Evolutionary conservation across 2,797 vertebrate genomes (phyloP), one percentile per base, ranked within the genome.

Genomic region (Channallabes apus): DNA sequence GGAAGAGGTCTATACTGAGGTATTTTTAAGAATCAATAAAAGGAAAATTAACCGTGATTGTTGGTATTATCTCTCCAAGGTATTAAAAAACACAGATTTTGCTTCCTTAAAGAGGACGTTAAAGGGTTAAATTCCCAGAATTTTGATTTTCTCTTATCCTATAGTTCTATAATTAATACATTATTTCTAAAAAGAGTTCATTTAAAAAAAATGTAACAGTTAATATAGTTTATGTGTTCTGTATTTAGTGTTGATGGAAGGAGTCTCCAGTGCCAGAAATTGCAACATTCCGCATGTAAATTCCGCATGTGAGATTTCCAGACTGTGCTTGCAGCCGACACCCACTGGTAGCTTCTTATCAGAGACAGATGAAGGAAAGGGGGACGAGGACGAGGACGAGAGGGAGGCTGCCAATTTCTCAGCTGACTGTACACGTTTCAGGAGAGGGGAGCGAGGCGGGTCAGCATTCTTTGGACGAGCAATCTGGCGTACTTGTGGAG

Each of bases 371-470:
- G 92, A 89, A 20, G 93, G 90, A 12, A 89, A 90, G 54, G 96
- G 90, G 0, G 96, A 96, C 27, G 95, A 94, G 92, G 94, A 90
- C 7, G 94, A 84, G 69, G 83, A 91, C 2, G 94, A 90, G 71
- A 98, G 93, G 0, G 96, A 96, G 65, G 96, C 90, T 1, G 97
- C 95, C 86, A 99, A 94, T 27, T 99, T 99, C 92, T 99, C 98
- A 0, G 98, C 96, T 0, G 98, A 99, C 91, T 99, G 98, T 6
- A 99, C 98, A 82, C 98, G 95, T 93, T 99, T 99, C 35, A 99
- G 96, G 61, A 99, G 94, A 1, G 98, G 98, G 2, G 98, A 99
- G 8, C 97, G 95, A 0, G 97, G 97, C 0, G 97, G 95, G 90
- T 99, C 98, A 0, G 96, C 96, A 24, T 96, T 98, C 93, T 99